Base-by-base conservation (phyloP, 2,113 vertebrate species). In the Polypterus bichir region DNA sequence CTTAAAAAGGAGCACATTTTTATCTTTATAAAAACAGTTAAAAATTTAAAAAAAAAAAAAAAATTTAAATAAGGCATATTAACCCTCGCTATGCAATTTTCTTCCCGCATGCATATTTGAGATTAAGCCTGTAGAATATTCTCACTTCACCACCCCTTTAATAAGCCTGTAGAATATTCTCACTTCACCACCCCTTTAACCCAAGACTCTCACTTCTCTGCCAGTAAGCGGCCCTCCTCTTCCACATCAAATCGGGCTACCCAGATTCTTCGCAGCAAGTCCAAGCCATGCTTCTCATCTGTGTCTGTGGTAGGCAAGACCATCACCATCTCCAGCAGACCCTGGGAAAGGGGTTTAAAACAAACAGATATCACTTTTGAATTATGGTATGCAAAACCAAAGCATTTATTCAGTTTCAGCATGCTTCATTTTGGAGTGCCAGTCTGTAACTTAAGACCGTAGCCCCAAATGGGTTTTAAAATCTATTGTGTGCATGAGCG, bases 241-340 rank as follows among this genome's bases (percentile, higher is more conserved):
- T 98, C 92, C 59, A 88, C 82, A 6, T 99, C 96, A 66, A 96
- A 98, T 61, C 77, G 92, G 5, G 91, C 81, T 49, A 98, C 89
- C 96, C 95, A 99, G 65, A 99, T 88, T 54, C 96, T 85, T 54
- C 87, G 89, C 64, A 98, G 71, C 60, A 98, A 76, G 62, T 86
- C 89, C 70, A 97, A 68, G 6, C 94, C 95, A 0, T 84, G 88
- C 62, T 84, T 76, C 56, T 97, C 94, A 5, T 89, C 78, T 0
- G 86, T 83, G 66, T 97, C 94, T 44, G 85, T 85, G 0, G 88
- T 87, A n/a, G 93, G 88, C 47, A 99, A 76, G 7, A 97, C 94
- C 81, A 98, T 84, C 68, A 96, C 87, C 76, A 99, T 84, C 64
- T 97, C 93, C 86, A 91, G 76, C 79, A 99, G 78, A 4, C 95